Conservation (phyloP, 2,113 vertebrate species). For the Pelecanoides urinatrix region DNA sequence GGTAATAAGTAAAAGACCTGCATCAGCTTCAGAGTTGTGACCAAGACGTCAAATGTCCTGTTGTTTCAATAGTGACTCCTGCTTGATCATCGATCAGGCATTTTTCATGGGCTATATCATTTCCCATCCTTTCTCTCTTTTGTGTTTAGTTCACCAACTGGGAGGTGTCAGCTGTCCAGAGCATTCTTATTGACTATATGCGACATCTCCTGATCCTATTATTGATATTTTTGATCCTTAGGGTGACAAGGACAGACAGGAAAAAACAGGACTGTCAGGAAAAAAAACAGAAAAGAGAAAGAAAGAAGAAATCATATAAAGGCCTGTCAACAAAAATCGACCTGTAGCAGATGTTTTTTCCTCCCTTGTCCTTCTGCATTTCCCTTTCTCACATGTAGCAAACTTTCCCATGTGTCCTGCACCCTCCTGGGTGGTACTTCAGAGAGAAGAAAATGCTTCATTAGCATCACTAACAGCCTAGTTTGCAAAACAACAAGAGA, state of each 20-base stretch:
- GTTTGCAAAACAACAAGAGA: not conserved
- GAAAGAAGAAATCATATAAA: not conserved
- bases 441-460: not conserved
- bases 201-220: not conserved
- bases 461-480: not conserved
- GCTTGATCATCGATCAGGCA: not conserved
- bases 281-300: not conserved
- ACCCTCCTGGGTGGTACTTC: not conserved
- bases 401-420: not conserved
- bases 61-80: not conserved
- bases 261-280: not conserved
- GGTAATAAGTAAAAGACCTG: not conserved
- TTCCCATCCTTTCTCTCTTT: not conserved
- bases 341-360: not conserved
- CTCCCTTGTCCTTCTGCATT: not conserved
- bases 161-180: not conserved
- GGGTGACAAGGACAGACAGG: not conserved
- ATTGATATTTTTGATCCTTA: not conserved
- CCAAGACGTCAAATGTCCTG: not conserved
- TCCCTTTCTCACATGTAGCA: not conserved
- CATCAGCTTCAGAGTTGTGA: not conserved
- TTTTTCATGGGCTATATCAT: not conserved
- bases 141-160: rapidly evolving
- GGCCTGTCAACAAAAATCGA: not conserved
- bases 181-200: not conserved